Base-by-base conservation (phyloP, 2,797 vertebrate genomes). In the Synaphobranchus kaupii region DNA sequence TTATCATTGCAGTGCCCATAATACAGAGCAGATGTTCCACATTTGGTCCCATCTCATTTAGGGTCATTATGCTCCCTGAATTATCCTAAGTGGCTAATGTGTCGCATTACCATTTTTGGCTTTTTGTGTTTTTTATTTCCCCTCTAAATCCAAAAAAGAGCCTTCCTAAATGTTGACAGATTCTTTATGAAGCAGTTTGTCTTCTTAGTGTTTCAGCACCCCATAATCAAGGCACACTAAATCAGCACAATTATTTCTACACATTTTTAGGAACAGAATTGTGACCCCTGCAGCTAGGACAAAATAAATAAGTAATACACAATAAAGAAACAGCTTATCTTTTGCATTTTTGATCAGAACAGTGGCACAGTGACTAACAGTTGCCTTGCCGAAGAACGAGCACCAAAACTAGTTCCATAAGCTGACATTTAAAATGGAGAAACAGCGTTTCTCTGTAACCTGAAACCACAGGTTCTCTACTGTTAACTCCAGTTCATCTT, bases 121-220 rank as follows among this genome's bases (percentile, higher is more conserved):
- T 86, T 87, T 68, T 50, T 25, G 58, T 87, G 44, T 86, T 85
- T 68, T 88, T 63, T 73, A 56, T 48, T 88, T 44, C 34, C 44
- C 84, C 71, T 86, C 84, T 7, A 28, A 89, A 85, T 6, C 58
- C 50, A 13, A 56, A 71, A 20, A 83, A 71, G 25, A 89, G 13
- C 92, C 92, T 92, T 95, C 91, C 93, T 94, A 94, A 95, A 95
- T 95, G 95, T 95, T 95, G 95, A 95, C 92, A 87, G 82, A 92
- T 89, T 66, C 90, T 87, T 88, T 89, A 89, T 44, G 20, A 25
- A 60, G 54, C 31, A 54, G 52, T 86, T 63, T 81, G 20, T 54
- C 22, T 47, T 81, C 78, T 17, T 81, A 8, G 47, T n/a, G 47
- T 50, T 81, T 25, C 25, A 50, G 17, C 78, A 50, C 1, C 47